A percentile compares a stretch with the other conserved stretches of the same genome.
Conservation (phyloP, 2,797 vertebrate genomes). For the Enteromius unitaeniatus region DNA sequence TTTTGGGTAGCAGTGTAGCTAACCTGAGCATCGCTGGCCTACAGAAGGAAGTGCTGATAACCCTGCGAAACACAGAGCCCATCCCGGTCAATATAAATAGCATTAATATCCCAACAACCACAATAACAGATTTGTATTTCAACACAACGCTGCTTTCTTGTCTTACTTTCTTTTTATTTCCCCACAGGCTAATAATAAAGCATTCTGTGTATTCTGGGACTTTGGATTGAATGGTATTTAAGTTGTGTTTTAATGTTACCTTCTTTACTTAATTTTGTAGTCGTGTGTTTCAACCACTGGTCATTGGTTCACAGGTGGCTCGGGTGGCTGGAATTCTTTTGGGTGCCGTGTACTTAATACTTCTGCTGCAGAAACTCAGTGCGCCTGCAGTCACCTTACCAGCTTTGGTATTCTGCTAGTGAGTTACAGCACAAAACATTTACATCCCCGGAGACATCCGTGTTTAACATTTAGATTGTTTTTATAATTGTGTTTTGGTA, state of each 20-base stretch:
- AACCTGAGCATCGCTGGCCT: constrained; percentile 87
- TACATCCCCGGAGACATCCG: no score
- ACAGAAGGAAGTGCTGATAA: constrained; percentile 79
- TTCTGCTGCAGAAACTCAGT: constrained; percentile 82
- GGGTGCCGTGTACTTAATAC: constrained; percentile 83
- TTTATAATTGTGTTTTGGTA: background rate
- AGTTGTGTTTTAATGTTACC: constrained; percentile 34
- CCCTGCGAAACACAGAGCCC: constrained; percentile 77
- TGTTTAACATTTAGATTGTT: background rate
- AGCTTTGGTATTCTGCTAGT: constrained; percentile 94
- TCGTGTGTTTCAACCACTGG: background rate
- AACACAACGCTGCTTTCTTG: background rate
- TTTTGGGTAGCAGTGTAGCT: constrained; percentile 88
- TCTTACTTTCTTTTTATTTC: constrained; percentile 41
- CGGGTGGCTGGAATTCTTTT: constrained; percentile 87
- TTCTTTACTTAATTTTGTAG: background rate
- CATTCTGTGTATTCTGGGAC: constrained; percentile 91
- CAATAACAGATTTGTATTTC: background rate
- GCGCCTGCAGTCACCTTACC: constrained; percentile 93
- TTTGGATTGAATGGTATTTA: constrained; percentile 82
- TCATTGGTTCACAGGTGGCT: constrained; percentile 63
- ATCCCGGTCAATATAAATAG: constrained; percentile 72
- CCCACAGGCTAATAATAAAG: constrained; percentile 76
- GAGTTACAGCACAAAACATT: constrained; percentile 62
- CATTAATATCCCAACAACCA: background rate